Conservation (phyloP, 2,888 invertebrate genomes). For the Erannis defoliaria region DNA sequence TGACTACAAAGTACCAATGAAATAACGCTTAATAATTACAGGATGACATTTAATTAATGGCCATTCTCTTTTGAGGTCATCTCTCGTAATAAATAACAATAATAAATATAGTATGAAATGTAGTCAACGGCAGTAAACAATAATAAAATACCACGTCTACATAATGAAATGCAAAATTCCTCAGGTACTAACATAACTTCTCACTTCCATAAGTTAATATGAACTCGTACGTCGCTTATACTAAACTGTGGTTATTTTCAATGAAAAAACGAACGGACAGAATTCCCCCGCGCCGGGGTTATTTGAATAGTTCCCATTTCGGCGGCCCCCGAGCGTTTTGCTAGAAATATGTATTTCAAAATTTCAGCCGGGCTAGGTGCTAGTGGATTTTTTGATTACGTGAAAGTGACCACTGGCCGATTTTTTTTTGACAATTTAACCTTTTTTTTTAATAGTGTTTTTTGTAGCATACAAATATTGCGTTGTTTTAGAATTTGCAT, state of each 20-base stretch:
- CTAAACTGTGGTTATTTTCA: slow-evolving; percentile 46
- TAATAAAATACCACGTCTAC: neutral
- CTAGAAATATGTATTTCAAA: slow-evolving; percentile 71
- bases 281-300: slow-evolving; percentile 57
- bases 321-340: slow-evolving; percentile 53
- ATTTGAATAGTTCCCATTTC: slow-evolving; percentile 67
- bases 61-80: too few species aligned
- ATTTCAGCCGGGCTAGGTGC: slow-evolving; percentile 46
- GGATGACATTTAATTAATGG: too few species aligned
- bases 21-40: too few species aligned
- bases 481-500: neutral
- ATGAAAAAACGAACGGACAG: slow-evolving; percentile 62
- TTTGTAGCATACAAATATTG: too few species aligned
- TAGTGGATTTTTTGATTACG: neutral
- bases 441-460: too few species aligned
- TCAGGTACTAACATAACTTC: slow-evolving; percentile 14
- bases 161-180: slow-evolving; percentile 18
- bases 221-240: slow-evolving; percentile 37
- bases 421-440: too few species aligned
- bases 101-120: too few species aligned
- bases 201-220: slow-evolving; percentile 37
- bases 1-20: too few species aligned
- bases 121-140: too few species aligned
- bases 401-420: neutral
- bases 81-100: too few species aligned